Base-by-base conservation (phyloP, 2,888 invertebrate species). In the Heliconius sara region DNA sequence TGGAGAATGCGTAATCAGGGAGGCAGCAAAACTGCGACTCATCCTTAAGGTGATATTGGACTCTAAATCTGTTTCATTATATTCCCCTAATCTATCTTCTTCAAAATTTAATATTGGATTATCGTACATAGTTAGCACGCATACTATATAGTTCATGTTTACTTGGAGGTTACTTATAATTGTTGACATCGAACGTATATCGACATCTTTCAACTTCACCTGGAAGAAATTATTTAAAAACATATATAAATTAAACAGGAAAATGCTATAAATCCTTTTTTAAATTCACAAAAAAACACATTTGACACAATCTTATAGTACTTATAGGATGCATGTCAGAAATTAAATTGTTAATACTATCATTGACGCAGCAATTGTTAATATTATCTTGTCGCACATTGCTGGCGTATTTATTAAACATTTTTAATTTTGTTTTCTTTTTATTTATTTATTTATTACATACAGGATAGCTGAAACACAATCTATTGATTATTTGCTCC, bases 171-270 rank as follows among this genome's bases (percentile, higher is more conserved):
- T 90, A 66, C 87, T 90, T 74, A 95, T 88, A 75, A 91, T 88
- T 25, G 91, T 88, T 19, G 94, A 94, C 34, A 92, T 91, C 82
- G 94, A 93, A 82, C 85, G 89, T 84, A 89, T 91, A 81, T 94
- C 92, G 76, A 95, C 85, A 80, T 91, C 92, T 86, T 91, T 93
- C 12, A 91, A 89, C 82, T 91, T 93, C 1, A 95, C 92, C 95
- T 95, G 91, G 81, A 67, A 78, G 81, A 82, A 79, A 60, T 72
- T 27, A 43, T 30, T 34, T 25, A 16, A 65, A 74, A 57, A 52
- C 68, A 65, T 43, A 66, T 52, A 34, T 57, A 5, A 10, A 43
- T 5, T 7, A 16, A n/a, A 43, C 7, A 7, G 6, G 5, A 39
- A 39, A n/a, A 43, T 25, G 5, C 12, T 13, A 13, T n/a, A 43